Evolutionary conservation across 2,113 vertebrate species (phyloP).

Genomic region (Tiliqua scincoides): DNA sequence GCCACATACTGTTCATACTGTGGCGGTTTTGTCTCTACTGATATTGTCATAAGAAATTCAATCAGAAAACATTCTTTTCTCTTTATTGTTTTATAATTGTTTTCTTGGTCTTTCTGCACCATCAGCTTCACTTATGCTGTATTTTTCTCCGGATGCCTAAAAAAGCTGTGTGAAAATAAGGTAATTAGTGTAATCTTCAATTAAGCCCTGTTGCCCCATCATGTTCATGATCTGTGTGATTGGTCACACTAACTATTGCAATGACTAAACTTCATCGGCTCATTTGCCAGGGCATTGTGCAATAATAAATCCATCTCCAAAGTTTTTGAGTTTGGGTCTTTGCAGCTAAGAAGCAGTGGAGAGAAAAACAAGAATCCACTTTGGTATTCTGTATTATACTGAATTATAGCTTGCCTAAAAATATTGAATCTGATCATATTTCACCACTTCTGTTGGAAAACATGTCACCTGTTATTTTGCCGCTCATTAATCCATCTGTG

Average conservation of each 20-base stretch:
- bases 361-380: background rate
- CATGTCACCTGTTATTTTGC: slow-evolving; percentile 46
- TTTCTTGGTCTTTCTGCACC: rapidly evolving
- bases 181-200: background rate
- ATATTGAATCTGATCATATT: slow-evolving; percentile 47
- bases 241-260: background rate
- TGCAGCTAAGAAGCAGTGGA: background rate
- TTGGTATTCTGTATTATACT: slow-evolving; percentile 30
- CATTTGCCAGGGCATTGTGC: background rate
- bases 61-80: background rate
- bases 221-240: background rate
- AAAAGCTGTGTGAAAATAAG: background rate
- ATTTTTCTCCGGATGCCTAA: background rate
- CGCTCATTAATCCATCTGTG: slow-evolving; percentile 63
- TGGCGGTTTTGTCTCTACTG: background rate
- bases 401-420: slow-evolving; percentile 51
- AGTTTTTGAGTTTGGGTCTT: background rate
- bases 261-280: background rate
- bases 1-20: too few species aligned
- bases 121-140: background rate
- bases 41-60: background rate
- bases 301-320: background rate
- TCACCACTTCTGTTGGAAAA: slow-evolving; percentile 13
- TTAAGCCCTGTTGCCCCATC: background rate
- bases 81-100: background rate